Evolutionary conservation across 1,140 invertebrate species (phyloP), one percentile per base, ranked within the genome.

Genomic region (Drosophila arizonae): DNA sequence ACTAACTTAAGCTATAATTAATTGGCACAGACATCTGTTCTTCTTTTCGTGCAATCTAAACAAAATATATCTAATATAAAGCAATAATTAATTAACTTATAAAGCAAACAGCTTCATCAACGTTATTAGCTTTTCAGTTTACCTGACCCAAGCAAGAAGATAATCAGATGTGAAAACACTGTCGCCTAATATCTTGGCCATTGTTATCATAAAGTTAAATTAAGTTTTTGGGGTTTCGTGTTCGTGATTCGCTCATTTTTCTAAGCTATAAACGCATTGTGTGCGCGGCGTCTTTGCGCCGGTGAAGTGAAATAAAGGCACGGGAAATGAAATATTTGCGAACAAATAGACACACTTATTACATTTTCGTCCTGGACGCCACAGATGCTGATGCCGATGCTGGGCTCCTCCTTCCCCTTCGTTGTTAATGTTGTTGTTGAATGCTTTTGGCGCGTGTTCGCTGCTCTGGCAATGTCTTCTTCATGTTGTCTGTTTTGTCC

Each of bases 261-360:
- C 68, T 70, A 39, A 39, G 48, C 30, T 48, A 21, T 24, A 15
- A 36, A 63, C 51, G 57, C 61, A 60, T 46, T 74, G 56, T 67
- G 64, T 51, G 71, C 21, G 61, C 33, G 48, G 45, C 68, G 61
- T 43, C 51, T 70, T 63, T 17, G 17, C 43, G 43, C n/a, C 43
- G 51, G 69, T 41, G 56, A 69, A 62, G 50, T 62, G 54, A 77
- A 55, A 70, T 54, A 77, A 74, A 71, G 81, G 81, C 70, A 85
- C 75, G 81, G 82, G 82, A 86, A 86, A 86, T 86, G 82, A 86
- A 86, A 86, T 87, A 87, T 86, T 86, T 81, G 82, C 79, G 77
- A 86, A 87, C 82, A 87, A 87, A 88, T 87, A 87, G 82, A 87
- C 84, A 88, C 84, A 87, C 84, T 87, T 87, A 87, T 87, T 88